Evolutionary conservation across 2,888 invertebrate species (phyloP).

Genomic region (Phaedon cochleariae): DNA sequence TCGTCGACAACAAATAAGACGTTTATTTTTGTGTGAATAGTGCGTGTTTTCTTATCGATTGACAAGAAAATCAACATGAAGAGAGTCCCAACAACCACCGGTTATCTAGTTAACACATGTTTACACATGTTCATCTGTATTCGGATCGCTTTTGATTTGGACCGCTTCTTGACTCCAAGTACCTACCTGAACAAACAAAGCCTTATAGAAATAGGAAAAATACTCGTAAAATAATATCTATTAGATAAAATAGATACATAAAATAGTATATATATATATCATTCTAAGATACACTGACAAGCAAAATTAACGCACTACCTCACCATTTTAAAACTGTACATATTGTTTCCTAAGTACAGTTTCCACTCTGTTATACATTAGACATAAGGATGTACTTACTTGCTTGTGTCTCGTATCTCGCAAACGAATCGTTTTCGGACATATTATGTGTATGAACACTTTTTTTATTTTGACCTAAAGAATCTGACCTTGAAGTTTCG

Average conservation of each 20-base stretch:
- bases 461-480: too few relatives aligned
- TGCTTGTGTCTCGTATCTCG: too few relatives aligned
- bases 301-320: too few relatives aligned
- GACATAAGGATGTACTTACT: too few relatives aligned
- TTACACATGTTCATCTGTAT: slow-evolving; percentile 50
- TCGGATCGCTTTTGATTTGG: slow-evolving; percentile 36
- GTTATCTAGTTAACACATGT: slow-evolving; percentile 50
- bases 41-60: slow-evolving; percentile 42
- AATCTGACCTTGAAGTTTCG: too few relatives aligned
- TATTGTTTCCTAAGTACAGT: too few relatives aligned
- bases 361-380: too few relatives aligned
- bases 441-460: too few relatives aligned
- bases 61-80: slow-evolving; percentile 43
- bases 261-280: too few relatives aligned
- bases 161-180: slow-evolving; percentile 40
- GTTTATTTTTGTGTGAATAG: slow-evolving; percentile 38
- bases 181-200: slow-evolving; percentile 47
- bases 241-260: background rate
- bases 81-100: slow-evolving; percentile 46
- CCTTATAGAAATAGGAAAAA: background rate
- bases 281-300: too few relatives aligned
- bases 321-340: too few relatives aligned
- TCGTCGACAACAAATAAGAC: slow-evolving; percentile 33
- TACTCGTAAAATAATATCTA: background rate
- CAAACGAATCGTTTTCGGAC: too few relatives aligned